Conservation (phyloP, 2,797 vertebrate genomes). For the Sebastes kiyomatsui region DNA sequence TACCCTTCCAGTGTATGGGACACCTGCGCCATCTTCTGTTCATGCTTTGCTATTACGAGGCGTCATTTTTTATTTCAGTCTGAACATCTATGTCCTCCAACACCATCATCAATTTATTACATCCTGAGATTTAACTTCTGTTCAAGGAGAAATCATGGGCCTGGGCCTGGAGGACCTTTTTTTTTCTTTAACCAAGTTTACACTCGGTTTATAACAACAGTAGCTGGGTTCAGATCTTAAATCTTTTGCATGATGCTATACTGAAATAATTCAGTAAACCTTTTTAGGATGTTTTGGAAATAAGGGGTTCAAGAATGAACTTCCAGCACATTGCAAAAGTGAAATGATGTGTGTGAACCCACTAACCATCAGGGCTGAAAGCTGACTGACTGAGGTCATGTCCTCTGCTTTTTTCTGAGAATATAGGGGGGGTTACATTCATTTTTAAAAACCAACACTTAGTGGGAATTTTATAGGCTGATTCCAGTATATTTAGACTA, state of each 20-base stretch:
- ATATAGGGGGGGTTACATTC: neutral
- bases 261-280: neutral
- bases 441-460: neutral
- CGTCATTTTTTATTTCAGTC: neutral
- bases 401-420: neutral
- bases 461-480: neutral
- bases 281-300: neutral
- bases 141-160: constrained; percentile 8
- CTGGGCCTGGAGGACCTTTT: constrained; percentile 30
- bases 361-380: neutral
- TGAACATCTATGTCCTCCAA: neutral
- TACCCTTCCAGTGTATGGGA: neutral
- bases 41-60: constrained; percentile 2
- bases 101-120: neutral
- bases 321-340: neutral
- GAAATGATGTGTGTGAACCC: neutral
- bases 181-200: constrained; percentile 17
- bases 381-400: neutral
- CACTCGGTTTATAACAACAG: neutral
- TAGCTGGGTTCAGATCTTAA: neutral
- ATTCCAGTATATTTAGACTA: neutral
- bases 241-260: neutral
- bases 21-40: constrained; percentile 73
- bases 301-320: neutral
- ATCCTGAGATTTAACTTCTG: constrained; percentile 16